These are phyloP conservation scores for Drosophila ficusphila DNA, from an alignment of 1,140 invertebrate species.

Conservation along the genomic window DNA sequence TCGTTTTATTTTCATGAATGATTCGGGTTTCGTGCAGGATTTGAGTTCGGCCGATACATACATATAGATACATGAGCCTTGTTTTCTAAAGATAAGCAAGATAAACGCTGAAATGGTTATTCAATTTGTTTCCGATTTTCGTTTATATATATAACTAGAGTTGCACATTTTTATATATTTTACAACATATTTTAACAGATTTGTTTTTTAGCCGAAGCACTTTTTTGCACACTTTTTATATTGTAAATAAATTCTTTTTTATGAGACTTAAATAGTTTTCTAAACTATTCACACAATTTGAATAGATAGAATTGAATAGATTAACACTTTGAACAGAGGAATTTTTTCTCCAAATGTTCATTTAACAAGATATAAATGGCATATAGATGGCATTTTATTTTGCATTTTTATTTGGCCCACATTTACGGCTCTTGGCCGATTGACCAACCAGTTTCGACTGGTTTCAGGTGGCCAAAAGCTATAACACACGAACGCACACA, in stretches of 20 bases:
- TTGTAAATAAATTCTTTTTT: neutral
- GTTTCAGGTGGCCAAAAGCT: constrained; percentile 26
- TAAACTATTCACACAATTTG: neutral
- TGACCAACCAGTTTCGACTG: constrained; percentile 25
- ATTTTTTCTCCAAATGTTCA: neutral
- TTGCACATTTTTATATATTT: neutral
- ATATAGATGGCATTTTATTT: constrained; percentile 1
- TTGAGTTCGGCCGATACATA: constrained; percentile 48
- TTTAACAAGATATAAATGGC: neutral
- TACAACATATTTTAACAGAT: too few relatives aligned
- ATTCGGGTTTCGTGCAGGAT: constrained; percentile 32
- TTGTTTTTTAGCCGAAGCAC: too few relatives aligned
- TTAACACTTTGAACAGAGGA: neutral
- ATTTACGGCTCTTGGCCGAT: constrained; percentile 13
- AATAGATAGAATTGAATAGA: neutral
- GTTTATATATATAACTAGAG: neutral
- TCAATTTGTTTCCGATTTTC: neutral
- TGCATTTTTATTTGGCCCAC: constrained; percentile 10
- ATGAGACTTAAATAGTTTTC: neutral
- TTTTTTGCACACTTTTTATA: neutral
- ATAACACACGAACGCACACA: constrained; percentile 2
- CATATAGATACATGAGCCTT: constrained; percentile 73
- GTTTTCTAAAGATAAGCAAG: constrained; percentile 28
- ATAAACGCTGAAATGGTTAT: constrained; percentile 54
- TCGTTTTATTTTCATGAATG: constrained; percentile 18